These are phyloP conservation scores for Zygogramma bicolorata DNA, from an alignment of 2,888 invertebrate genomes.

Conservation along the genomic window DNA sequence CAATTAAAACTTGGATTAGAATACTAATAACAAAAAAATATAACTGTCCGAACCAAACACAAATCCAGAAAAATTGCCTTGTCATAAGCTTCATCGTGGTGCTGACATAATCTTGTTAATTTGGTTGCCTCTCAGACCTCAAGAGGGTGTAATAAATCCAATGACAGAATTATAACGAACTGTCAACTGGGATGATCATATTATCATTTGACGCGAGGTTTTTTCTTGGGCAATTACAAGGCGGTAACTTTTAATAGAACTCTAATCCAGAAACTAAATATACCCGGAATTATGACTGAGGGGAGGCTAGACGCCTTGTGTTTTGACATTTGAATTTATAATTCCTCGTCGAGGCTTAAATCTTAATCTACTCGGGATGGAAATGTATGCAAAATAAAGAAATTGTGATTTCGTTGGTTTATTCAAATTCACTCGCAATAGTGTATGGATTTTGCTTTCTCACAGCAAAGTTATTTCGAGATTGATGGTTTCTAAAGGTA, in stretches of 20 bases:
- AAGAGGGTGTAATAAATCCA: conserved; percentile 39
- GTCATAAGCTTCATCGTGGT: conserved; percentile 22
- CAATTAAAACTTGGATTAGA: conserved; percentile 7
- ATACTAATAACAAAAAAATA: conserved; percentile 1
- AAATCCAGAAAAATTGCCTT: conserved; percentile 31
- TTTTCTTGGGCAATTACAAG: conserved; percentile 43
- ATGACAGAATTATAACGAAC: conserved; percentile 43
- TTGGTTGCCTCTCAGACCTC: not conserved
- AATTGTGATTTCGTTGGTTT: not conserved
- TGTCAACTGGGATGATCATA: conserved; percentile 42
- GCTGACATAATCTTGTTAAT: conserved; percentile 15
- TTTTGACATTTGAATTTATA: conserved; percentile 43
- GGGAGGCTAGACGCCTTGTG: conserved; percentile 19
- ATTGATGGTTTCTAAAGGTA: not conserved
- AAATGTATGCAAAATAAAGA: conserved; percentile 23
- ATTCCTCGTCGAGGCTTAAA: conserved; percentile 38
- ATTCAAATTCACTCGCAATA: not conserved
- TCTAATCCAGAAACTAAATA: conserved; percentile 50
- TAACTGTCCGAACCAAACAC: conserved; percentile 14
- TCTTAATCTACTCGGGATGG: conserved; percentile 27
- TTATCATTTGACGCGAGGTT: conserved; percentile 32
- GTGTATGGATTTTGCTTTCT: not conserved
- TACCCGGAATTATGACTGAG: conserved; percentile 36
- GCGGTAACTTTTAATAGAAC: conserved; percentile 50
- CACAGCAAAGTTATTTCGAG: not conserved